These are phyloP conservation scores for Protobothrops flavoviridis DNA, from an alignment of 2,113 vertebrate species.

Conservation along the genomic window DNA sequence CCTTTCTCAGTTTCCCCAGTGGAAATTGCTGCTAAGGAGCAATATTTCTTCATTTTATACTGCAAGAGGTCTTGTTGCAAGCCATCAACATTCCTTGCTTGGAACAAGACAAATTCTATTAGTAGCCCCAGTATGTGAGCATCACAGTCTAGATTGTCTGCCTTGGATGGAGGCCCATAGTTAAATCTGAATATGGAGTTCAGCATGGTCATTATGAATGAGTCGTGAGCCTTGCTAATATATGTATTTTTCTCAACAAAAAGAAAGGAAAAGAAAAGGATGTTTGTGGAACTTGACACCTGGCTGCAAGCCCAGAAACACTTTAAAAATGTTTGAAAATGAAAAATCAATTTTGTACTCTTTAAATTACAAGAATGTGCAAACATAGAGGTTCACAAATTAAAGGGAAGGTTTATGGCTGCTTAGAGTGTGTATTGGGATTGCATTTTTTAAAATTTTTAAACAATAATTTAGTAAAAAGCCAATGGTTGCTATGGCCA, in stretches of 20 bases:
- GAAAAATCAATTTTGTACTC: conserved; percentile 11
- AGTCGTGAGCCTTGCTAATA: not conserved
- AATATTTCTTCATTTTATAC: not conserved
- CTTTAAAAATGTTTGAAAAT: conserved; percentile 21
- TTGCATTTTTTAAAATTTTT: not conserved
- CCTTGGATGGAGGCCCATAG: not conserved
- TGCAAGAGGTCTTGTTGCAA: accelerated
- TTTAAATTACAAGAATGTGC: not conserved
- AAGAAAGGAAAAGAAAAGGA: not conserved
- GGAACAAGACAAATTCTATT: not conserved
- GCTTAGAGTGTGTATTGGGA: not conserved
- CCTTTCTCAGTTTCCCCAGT: not conserved
- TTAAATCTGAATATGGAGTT: not conserved
- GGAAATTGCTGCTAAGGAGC: not conserved
- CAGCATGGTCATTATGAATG: conserved; percentile 25
- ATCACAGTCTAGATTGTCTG: not conserved
- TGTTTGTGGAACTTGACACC: conserved; percentile 7
- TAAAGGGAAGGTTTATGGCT: conserved; percentile 4
- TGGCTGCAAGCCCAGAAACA: conserved; percentile 15
- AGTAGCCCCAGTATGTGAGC: not conserved
- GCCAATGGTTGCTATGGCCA: not conserved
- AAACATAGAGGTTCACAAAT: conserved; percentile 12
- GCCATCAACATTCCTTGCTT: not conserved
- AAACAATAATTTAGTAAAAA: not conserved
- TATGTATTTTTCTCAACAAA: conserved; percentile 5